These are phyloP conservation scores for Heterohyrax brucei DNA, from an alignment of 2,797 vertebrate genomes.

Conservation along the genomic window DNA sequence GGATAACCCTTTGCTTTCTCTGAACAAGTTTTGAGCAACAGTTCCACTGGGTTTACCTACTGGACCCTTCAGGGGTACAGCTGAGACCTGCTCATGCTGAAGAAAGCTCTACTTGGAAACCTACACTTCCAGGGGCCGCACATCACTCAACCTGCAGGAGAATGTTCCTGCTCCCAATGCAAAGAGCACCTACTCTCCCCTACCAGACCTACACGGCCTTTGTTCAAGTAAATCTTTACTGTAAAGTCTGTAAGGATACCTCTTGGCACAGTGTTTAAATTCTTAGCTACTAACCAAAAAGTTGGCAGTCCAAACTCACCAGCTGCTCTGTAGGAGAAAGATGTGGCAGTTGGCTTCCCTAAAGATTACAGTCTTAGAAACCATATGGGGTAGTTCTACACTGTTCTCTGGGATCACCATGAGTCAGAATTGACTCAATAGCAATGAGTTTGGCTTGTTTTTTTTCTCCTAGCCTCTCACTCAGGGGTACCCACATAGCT, in stretches of 20 bases:
- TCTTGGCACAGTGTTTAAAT: too few species aligned
- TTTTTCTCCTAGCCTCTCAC: background rate
- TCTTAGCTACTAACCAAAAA: too few species aligned
- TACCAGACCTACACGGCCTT: background rate
- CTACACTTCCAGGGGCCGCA: background rate
- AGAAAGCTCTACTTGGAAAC: background rate
- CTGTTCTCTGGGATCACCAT: too few species aligned
- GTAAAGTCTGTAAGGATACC: background rate
- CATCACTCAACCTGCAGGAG: background rate
- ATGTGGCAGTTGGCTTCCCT: too few species aligned
- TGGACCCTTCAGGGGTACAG: background rate
- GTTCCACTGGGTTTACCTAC: constrained; percentile 17
- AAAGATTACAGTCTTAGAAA: too few species aligned
- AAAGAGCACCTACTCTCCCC: background rate
- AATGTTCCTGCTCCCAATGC: background rate
- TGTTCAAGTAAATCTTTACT: background rate
- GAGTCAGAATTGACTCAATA: too few species aligned
- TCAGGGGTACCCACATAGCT: background rate
- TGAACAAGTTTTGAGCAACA: constrained; percentile 48
- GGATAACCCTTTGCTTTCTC: background rate
- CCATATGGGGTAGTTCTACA: too few species aligned
- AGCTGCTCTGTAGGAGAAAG: too few species aligned
- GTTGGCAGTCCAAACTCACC: too few species aligned
- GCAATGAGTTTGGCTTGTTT: too few species aligned
- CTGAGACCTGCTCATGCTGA: background rate